Percentiles rank a stretch among this genome's conserved stretches.
Conservation (phyloP, 2,888 invertebrate species). For the Tinea semifulvella region DNA sequence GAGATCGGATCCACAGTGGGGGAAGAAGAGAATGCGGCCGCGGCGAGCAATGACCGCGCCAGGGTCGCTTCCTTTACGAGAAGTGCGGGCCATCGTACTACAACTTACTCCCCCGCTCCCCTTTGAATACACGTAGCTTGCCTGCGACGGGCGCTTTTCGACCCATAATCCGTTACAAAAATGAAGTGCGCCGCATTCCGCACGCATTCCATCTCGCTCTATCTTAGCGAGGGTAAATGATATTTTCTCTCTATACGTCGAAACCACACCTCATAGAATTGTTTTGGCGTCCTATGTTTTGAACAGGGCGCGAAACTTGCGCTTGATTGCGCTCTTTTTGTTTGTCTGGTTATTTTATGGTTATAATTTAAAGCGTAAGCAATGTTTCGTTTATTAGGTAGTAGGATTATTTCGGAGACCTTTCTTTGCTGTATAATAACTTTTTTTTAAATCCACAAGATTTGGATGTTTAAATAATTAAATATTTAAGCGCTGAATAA, state of each 20-base stretch:
- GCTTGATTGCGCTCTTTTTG: constrained; percentile 13
- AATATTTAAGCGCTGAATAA: too few relatives aligned
- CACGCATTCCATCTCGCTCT: constrained; percentile 42
- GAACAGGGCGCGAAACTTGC: constrained; percentile 17
- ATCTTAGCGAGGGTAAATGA: constrained; percentile 25
- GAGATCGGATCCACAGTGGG: constrained; percentile 1
- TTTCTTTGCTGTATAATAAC: neutral
- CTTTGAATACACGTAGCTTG: constrained; percentile 34
- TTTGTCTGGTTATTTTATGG: constrained; percentile 12
- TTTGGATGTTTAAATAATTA: too few relatives aligned
- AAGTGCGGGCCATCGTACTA: constrained; percentile 62
- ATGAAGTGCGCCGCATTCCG: constrained; percentile 64
- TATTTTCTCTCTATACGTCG: constrained; percentile 1
- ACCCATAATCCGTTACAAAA: constrained; percentile 63
- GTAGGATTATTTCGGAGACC: neutral
- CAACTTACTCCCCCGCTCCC: constrained; percentile 38
- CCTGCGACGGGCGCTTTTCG: constrained; percentile 51
- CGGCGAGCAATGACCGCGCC: constrained; percentile 66
- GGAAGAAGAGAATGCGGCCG: constrained; percentile 46
- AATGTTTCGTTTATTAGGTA: neutral
- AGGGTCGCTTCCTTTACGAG: constrained; percentile 67
- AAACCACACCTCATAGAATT: constrained; percentile 14
- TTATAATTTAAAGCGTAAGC: neutral
- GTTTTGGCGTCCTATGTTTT: constrained; percentile 14
- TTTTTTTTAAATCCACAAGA: too few relatives aligned